A percentile compares a stretch with the other conserved stretches of the same genome.
phyloP scores from a whole-genome alignment of 2,113 vertebrate genomes.

The Gavia stellata region DNA sequence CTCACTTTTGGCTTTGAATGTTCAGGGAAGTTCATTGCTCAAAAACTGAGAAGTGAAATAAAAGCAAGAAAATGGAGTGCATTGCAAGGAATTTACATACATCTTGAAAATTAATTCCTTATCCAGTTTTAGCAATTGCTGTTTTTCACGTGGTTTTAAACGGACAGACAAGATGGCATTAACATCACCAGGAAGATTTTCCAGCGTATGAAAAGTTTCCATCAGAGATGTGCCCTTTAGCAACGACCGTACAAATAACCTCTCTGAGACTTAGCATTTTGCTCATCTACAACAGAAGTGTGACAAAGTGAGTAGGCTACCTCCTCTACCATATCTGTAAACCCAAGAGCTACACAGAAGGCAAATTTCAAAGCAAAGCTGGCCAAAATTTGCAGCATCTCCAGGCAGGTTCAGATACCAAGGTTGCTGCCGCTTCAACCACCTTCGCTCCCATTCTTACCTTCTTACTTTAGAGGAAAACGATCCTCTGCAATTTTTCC shows the following conservation, averaged over 20 bases:
- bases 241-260: background rate
- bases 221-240: background rate
- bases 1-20: background rate
- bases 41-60: background rate
- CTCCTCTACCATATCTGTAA: background rate
- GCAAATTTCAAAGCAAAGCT: background rate
- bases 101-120: background rate
- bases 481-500: background rate
- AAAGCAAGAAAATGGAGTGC: background rate
- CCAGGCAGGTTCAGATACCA: background rate
- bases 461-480: background rate
- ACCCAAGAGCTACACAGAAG: background rate
- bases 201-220: background rate
- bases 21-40: background rate
- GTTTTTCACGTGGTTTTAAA: background rate
- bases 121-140: background rate
- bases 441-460: background rate
- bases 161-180: background rate
- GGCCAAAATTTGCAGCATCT: background rate
- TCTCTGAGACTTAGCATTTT: background rate
- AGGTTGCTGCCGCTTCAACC: background rate
- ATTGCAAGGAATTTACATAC: rapidly evolving
- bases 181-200: background rate
- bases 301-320: background rate
- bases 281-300: background rate